A percentile compares a stretch with the other conserved stretches of the same genome.
Conservation (phyloP, 2,888 invertebrate genomes). For the Timandra comae region DNA sequence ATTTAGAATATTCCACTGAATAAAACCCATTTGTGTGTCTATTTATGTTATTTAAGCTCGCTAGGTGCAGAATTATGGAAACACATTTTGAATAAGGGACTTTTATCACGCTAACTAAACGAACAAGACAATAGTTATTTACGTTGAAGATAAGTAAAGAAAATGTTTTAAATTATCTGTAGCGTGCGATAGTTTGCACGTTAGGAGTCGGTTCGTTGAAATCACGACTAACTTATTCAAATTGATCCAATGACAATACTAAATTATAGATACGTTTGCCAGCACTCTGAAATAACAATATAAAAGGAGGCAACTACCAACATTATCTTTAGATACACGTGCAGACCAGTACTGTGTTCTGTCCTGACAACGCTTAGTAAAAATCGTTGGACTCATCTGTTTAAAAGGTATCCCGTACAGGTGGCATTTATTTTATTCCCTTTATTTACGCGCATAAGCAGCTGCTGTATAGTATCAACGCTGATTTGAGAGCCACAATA, state of each 20-base stretch:
- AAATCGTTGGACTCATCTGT: too few relatives aligned
- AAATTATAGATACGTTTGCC: neutral
- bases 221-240: slow-evolving; percentile 30
- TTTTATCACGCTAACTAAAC: slow-evolving; percentile 58
- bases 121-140: slow-evolving; percentile 58
- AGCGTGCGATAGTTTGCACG: slow-evolving; percentile 38
- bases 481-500: too few relatives aligned
- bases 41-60: too few relatives aligned
- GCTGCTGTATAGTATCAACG: too few relatives aligned
- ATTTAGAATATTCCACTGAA: too few relatives aligned
- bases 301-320: neutral
- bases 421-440: too few relatives aligned
- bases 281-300: neutral
- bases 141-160: slow-evolving; percentile 55
- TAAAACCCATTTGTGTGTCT: too few relatives aligned
- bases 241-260: slow-evolving; percentile 9
- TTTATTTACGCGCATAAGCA: too few relatives aligned
- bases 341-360: too few relatives aligned
- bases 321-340: neutral
- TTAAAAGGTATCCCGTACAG: too few relatives aligned
- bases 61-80: slow-evolving; percentile 45
- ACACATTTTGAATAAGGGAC: slow-evolving; percentile 48
- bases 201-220: slow-evolving; percentile 28
- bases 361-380: too few relatives aligned
- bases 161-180: slow-evolving; percentile 51